Percentiles rank a stretch among this genome's conserved stretches.
These are phyloP conservation scores for Cosmorhoe ocellata DNA, from an alignment of 2,888 invertebrate species.

Conservation along the genomic window DNA sequence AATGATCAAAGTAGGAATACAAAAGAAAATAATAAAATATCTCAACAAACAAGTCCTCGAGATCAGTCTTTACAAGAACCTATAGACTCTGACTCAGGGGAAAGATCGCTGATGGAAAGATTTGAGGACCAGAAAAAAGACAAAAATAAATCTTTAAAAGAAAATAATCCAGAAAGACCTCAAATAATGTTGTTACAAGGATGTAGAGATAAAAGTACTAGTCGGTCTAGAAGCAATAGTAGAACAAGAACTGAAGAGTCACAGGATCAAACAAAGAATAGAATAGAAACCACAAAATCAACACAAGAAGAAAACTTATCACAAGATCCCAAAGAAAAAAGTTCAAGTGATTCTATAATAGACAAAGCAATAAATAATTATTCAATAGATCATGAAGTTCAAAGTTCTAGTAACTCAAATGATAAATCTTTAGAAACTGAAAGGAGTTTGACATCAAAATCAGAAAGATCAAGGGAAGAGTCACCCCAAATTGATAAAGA, in stretches of 20 bases:
- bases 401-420: slow-evolving; percentile 2
- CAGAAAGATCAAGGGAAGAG: slow-evolving; percentile 11
- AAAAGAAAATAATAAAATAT: not conserved
- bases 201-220: not conserved
- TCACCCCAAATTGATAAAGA: slow-evolving; percentile 19
- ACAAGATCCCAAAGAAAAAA: not conserved
- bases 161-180: too few relatives aligned
- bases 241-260: not conserved
- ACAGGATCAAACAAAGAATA: not conserved
- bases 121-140: too few relatives aligned
- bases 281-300: not conserved
- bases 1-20: not conserved
- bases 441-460: slow-evolving; percentile 24
- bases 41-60: too few relatives aligned
- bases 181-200: too few relatives aligned
- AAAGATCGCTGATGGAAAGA: too few relatives aligned
- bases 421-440: slow-evolving; percentile 7
- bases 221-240: slow-evolving; percentile 1
- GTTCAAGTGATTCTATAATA: slow-evolving; percentile 45
- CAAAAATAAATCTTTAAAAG: too few relatives aligned
- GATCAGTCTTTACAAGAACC: too few relatives aligned
- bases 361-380: slow-evolving; percentile 50
- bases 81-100: too few relatives aligned
- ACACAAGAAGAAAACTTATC: not conserved
- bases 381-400: slow-evolving; percentile 13